A percentile compares a stretch with the other conserved stretches of the same genome.
phyloP scores from a whole-genome alignment of 35 echinoderm and acorn worm genomes.

The Chiridota heheva region DNA sequence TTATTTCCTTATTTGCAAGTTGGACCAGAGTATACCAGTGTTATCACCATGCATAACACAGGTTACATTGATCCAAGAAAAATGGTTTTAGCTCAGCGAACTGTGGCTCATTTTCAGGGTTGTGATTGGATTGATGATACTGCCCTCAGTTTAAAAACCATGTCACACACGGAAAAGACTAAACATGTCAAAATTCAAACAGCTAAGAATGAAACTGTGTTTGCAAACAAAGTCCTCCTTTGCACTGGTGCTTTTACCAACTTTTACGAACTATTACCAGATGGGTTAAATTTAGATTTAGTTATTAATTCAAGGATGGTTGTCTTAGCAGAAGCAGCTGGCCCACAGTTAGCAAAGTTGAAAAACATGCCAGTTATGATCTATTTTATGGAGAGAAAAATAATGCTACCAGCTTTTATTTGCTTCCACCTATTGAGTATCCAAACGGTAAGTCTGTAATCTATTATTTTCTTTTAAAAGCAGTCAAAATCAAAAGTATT shows the following conservation, averaged over 20 bases:
- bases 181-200: not conserved
- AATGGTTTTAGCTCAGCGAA: not conserved
- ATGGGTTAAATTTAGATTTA: conserved; percentile 2
- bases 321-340: not conserved
- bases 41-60: not conserved
- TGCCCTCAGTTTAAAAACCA: not conserved
- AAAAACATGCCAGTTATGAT: not conserved
- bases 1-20: not conserved
- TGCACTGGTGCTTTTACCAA: conserved; percentile 25
- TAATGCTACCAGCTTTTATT: not conserved
- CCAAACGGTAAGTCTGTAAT: not conserved
- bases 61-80: not conserved
- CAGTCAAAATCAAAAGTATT: not conserved
- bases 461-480: not conserved
- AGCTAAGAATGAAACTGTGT: not conserved
- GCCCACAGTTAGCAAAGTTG: not conserved
- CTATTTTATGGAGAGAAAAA: not conserved
- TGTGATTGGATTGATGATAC: not conserved
- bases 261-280: not conserved
- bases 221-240: conserved; percentile 12
- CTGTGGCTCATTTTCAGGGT: not conserved
- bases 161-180: not conserved
- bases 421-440: not conserved
- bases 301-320: not conserved
- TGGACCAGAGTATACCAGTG: not conserved